A percentile compares a stretch with the other conserved stretches of the same genome.
phyloP scores from a whole-genome alignment of 1,140 invertebrate genomes.

The Pentalonia nigronervosa region DNA sequence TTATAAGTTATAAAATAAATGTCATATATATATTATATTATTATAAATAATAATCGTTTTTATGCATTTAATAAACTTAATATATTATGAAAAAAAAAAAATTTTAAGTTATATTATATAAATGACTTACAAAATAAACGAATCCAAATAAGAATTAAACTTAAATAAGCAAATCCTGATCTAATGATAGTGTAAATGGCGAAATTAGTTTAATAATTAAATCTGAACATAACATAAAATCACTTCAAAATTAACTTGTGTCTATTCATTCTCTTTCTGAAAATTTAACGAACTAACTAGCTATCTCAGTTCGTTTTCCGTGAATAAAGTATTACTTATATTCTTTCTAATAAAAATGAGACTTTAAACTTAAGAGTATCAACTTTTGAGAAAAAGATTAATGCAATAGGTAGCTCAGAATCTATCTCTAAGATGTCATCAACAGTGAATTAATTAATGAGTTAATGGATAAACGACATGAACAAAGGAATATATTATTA shows the following conservation, averaged over 20 bases:
- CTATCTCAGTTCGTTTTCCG: background rate
- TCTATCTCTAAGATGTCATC: background rate
- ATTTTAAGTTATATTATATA: background rate
- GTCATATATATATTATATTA: background rate
- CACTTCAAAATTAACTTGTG: background rate
- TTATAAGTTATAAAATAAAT: background rate
- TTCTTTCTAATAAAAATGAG: no score
- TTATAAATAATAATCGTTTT: background rate
- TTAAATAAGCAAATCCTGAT: background rate
- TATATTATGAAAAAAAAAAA: background rate
- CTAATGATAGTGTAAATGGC: background rate
- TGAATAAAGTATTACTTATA: no score
- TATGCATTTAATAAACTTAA: background rate
- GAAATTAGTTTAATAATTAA: background rate
- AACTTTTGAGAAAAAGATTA: background rate
- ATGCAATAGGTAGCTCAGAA: background rate
- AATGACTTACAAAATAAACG: background rate
- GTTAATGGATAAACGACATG: background rate
- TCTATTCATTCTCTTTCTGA: background rate
- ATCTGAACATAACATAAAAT: background rate
- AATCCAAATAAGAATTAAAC: background rate
- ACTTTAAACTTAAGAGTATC: background rate
- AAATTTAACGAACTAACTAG: background rate
- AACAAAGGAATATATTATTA: background rate
- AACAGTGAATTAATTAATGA: background rate